phyloP scores from a whole-genome alignment of 2,888 invertebrate species.

The Ennomos quercinarius region DNA sequence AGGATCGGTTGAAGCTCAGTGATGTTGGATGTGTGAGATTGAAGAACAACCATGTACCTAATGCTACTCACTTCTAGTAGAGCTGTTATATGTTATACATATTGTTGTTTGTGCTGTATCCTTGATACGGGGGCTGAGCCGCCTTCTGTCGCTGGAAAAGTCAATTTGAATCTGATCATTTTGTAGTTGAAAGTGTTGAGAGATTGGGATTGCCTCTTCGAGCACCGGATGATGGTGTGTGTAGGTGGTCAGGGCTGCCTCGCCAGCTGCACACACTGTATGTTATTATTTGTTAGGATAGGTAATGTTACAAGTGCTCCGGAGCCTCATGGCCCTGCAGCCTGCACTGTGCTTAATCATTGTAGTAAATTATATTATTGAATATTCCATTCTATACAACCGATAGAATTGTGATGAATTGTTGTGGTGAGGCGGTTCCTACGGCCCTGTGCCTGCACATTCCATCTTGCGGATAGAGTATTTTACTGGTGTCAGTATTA shows the following conservation, averaged over 20 bases:
- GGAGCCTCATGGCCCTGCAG: slow-evolving; percentile 41
- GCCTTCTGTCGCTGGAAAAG: slow-evolving; percentile 43
- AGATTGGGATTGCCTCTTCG: slow-evolving; percentile 47
- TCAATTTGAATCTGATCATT: slow-evolving; percentile 51
- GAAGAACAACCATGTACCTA: slow-evolving; percentile 68
- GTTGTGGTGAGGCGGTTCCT: slow-evolving; percentile 70
- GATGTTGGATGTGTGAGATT: slow-evolving; percentile 67
- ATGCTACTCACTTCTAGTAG: slow-evolving; percentile 77
- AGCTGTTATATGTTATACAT: slow-evolving; percentile 73
- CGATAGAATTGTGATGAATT: slow-evolving; percentile 78
- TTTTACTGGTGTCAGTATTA: slow-evolving; percentile 85
- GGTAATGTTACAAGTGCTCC: slow-evolving; percentile 54
- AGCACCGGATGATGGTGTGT: slow-evolving; percentile 47
- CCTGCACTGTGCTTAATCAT: slow-evolving; percentile 66
- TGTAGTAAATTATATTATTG: slow-evolving; percentile 77
- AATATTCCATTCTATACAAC: slow-evolving; percentile 73
- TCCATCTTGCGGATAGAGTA: slow-evolving; percentile 79
- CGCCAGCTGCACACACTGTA: slow-evolving; percentile 52
- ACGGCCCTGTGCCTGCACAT: slow-evolving; percentile 73
- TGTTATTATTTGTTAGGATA: slow-evolving; percentile 77
- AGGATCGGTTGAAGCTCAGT: slow-evolving; percentile 55
- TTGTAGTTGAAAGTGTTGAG: slow-evolving; percentile 56
- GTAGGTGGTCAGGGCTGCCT: slow-evolving; percentile 38
- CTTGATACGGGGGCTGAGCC: slow-evolving; percentile 57
- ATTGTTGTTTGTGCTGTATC: slow-evolving; percentile 73